Percentiles rank a stretch among this genome's conserved stretches.
Conservation (phyloP, 2,797 vertebrate genomes). For the Phylloscopus collybita region DNA sequence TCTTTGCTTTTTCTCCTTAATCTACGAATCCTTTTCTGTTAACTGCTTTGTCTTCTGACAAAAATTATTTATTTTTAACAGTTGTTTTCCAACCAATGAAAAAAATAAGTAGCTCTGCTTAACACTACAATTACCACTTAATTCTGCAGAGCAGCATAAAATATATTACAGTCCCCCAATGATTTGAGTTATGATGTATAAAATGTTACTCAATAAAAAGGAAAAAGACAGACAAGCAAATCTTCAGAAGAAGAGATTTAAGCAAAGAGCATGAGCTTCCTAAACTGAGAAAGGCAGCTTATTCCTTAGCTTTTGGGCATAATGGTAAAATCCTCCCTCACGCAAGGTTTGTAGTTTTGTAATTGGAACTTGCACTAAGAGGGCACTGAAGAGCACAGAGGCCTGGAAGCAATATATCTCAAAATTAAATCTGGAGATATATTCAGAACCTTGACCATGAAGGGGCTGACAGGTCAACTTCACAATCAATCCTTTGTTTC, state of each 20-base stretch:
- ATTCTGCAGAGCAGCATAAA: background rate
- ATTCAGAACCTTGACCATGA: slow-evolving; percentile 46
- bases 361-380: slow-evolving; percentile 47
- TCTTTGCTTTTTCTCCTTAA: background rate
- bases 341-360: background rate
- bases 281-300: slow-evolving; percentile 40
- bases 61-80: background rate
- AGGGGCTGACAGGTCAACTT: slow-evolving; percentile 35
- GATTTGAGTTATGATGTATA: background rate
- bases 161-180: background rate
- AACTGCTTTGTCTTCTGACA: background rate
- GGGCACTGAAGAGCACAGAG: slow-evolving; percentile 25
- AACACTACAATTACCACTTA: background rate
- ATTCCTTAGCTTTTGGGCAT: slow-evolving; percentile 42
- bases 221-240: background rate
- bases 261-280: slow-evolving; percentile 29
- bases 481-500: slow-evolving; percentile 38
- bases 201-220: background rate
- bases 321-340: slow-evolving; percentile 42
- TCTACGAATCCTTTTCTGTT: background rate
- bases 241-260: slow-evolving; percentile 43
- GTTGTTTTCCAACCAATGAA: background rate
- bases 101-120: background rate
- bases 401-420: slow-evolving; percentile 46
- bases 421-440: slow-evolving; percentile 65